These are phyloP conservation scores for Eudyptes chrysolophus DNA, from an alignment of 2,113 vertebrate genomes.

Conservation along the genomic window DNA sequence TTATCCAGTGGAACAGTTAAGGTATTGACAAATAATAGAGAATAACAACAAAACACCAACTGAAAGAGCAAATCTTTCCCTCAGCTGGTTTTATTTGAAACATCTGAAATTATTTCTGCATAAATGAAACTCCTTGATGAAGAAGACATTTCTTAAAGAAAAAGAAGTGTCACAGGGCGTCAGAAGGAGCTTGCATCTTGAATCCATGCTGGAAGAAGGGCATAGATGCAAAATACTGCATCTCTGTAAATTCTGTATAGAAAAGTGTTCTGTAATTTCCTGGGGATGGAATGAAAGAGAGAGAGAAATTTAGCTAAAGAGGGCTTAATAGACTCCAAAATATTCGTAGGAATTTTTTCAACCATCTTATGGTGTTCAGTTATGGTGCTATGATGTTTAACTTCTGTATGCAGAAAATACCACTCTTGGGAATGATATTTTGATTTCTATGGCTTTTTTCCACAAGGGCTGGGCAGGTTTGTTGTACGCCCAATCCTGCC, in stretches of 20 bases:
- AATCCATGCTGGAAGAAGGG: not conserved
- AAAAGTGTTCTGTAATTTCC: not conserved
- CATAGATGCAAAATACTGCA: not conserved
- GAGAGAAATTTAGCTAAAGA: not conserved
- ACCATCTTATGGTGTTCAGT: not conserved
- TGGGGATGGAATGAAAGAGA: not conserved
- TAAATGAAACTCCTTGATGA: not conserved
- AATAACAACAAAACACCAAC: not conserved
- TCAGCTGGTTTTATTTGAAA: not conserved
- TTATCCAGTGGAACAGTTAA: not conserved
- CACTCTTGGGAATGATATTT: not conserved
- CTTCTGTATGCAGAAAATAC: not conserved
- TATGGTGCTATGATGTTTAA: not conserved
- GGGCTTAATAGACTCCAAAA: not conserved
- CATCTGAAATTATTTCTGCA: not conserved
- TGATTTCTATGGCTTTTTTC: not conserved
- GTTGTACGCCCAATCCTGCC: not conserved
- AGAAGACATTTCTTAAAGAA: not conserved
- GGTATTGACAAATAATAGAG: not conserved
- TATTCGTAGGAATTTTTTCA: not conserved
- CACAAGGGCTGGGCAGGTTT: not conserved
- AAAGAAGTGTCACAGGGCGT: accelerated
- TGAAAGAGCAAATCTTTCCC: not conserved
- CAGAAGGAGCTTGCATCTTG: not conserved
- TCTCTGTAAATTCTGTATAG: not conserved